phyloP scores from a whole-genome alignment of 2,888 invertebrate genomes.

The Xanthia togata region DNA sequence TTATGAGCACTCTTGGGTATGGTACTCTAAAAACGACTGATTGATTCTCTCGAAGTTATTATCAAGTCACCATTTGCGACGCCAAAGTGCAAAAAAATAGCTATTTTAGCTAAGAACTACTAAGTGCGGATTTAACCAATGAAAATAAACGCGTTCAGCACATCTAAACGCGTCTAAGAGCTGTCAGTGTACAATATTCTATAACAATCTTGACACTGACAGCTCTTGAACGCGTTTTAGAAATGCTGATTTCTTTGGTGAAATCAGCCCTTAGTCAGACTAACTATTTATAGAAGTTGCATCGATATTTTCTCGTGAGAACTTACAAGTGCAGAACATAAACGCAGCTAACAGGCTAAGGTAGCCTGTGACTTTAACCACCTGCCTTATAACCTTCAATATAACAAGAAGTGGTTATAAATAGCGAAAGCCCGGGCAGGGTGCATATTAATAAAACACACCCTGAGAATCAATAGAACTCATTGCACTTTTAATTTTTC shows the following conservation, averaged over 20 bases:
- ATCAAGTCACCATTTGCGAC: not conserved
- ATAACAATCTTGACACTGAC: too few species aligned
- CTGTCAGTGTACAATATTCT: too few species aligned
- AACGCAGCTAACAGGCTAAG: not conserved
- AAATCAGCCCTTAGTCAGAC: too few species aligned
- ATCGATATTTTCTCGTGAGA: conserved; percentile 36
- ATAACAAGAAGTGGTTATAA: not conserved
- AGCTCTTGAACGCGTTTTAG: too few species aligned
- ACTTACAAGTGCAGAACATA: conserved; percentile 23
- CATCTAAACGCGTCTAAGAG: too few species aligned
- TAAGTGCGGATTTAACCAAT: too few species aligned
- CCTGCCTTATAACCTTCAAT: conserved; percentile 1
- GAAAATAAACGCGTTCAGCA: too few species aligned
- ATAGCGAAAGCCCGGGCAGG: not conserved
- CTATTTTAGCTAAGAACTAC: not conserved
- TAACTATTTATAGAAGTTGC: not conserved
- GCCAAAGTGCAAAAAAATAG: not conserved
- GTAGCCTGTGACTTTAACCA: conserved; percentile 12
- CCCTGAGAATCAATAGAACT: not conserved
- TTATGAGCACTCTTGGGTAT: not conserved
- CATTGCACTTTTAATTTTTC: not conserved
- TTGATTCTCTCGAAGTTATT: not conserved
- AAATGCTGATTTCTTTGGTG: too few species aligned
- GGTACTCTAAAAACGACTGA: too few species aligned
- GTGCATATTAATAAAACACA: not conserved